Conservation (phyloP, 2,797 vertebrate species). For the Meda fulgida region DNA sequence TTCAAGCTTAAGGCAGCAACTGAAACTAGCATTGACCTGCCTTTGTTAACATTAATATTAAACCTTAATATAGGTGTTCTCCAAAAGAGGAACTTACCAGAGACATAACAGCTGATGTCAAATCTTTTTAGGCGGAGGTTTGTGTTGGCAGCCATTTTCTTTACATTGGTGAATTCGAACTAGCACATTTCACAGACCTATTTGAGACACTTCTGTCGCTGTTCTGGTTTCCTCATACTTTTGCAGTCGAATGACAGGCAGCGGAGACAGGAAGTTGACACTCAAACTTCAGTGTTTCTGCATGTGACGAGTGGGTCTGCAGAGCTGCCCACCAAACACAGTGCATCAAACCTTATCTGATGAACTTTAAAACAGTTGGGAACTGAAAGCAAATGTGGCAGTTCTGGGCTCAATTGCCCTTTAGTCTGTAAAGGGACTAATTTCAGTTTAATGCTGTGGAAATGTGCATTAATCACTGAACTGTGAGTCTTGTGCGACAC, state of each 20-base stretch:
- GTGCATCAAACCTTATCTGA: not conserved
- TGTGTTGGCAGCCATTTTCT: constrained; percentile 49
- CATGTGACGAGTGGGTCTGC: constrained; percentile 5
- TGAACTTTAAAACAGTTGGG: not conserved
- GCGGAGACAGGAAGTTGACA: constrained; percentile 70
- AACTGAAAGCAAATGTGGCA: not conserved
- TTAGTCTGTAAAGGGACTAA: not conserved
- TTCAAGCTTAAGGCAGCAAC: constrained; percentile 3
- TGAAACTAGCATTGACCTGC: not conserved
- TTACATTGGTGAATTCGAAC: constrained; percentile 21
- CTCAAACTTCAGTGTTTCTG: constrained; percentile 8
- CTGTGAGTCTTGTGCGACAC: not conserved
- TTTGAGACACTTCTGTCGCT: constrained; percentile 43
- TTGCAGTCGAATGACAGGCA: constrained; percentile 18
- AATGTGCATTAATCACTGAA: not conserved
- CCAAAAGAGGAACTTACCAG: constrained; percentile 56
- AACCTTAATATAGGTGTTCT: not conserved
- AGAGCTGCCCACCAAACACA: not conserved
- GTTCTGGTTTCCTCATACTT: constrained; percentile 66
- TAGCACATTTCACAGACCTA: constrained; percentile 31
- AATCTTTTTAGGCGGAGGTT: constrained; percentile 35
- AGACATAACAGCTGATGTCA: constrained; percentile 48
- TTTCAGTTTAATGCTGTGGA: not conserved
- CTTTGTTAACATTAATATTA: not conserved
- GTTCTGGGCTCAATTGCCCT: not conserved